A percentile compares a stretch with the other conserved stretches of the same genome.
These are phyloP conservation scores for Engraulis encrasicolus DNA, from an alignment of 2,113 vertebrate genomes.

Conservation along the genomic window DNA sequence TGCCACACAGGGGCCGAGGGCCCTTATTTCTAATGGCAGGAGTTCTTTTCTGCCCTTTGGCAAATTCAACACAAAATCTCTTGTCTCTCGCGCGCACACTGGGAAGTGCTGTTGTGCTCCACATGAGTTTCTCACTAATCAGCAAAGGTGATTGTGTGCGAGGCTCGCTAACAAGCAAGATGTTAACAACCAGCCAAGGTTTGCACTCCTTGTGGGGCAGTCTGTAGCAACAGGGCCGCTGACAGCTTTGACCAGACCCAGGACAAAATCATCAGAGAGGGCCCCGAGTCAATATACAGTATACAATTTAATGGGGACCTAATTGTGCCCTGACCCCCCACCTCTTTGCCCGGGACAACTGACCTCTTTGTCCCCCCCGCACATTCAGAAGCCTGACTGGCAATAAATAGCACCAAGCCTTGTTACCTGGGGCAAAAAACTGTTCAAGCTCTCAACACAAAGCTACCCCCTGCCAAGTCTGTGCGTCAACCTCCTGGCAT, in stretches of 20 bases:
- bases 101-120: not conserved
- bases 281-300: too few relatives aligned
- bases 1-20: not conserved
- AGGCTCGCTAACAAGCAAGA: not conserved
- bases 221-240: not conserved
- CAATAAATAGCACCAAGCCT: not conserved
- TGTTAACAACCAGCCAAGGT: not conserved
- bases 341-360: too few relatives aligned
- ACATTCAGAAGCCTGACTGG: not conserved
- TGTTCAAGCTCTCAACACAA: not conserved
- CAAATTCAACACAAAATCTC: not conserved
- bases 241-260: too few relatives aligned
- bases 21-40: not conserved
- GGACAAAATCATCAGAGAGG: too few relatives aligned
- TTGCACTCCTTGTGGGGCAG: not conserved
- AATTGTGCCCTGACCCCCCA: too few relatives aligned
- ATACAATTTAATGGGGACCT: too few relatives aligned
- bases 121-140: not conserved
- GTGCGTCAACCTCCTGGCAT: not conserved
- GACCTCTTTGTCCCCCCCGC: too few relatives aligned
- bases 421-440: not conserved
- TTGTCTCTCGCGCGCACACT: not conserved
- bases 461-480: not conserved
- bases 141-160: not conserved
- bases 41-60: conserved; percentile 18